phyloP scores from a whole-genome alignment of 2,888 invertebrate genomes.

The Perithous albicinctus region DNA sequence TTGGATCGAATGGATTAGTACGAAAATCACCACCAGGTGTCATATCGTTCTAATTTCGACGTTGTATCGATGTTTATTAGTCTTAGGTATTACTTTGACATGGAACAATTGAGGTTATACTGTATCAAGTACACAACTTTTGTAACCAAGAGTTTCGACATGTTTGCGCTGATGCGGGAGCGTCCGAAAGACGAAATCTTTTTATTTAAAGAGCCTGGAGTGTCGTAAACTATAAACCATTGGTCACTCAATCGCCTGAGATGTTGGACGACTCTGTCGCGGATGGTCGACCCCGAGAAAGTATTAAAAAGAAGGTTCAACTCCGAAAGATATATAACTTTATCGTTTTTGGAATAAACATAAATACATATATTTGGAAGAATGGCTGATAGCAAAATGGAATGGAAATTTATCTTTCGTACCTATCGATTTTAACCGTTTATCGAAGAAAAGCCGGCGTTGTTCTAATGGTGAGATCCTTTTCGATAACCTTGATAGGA shows the following conservation, averaged over 20 bases:
- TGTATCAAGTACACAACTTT: no score
- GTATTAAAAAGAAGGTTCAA: constrained; percentile 27
- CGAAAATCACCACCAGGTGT: no score
- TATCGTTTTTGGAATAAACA: constrained; percentile 38
- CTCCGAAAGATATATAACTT: constrained; percentile 25
- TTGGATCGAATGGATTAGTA: no score
- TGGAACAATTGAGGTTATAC: no score
- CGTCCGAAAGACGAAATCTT: no score
- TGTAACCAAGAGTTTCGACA: no score
- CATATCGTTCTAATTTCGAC: no score
- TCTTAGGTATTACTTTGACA: no score
- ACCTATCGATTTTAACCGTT: constrained; percentile 3
- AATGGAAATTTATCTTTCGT: constrained; percentile 46
- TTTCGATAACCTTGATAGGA: no score
- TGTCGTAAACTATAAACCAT: constrained; percentile 55
- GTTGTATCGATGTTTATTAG: no score
- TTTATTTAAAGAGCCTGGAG: neutral
- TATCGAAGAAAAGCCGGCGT: constrained; percentile 3
- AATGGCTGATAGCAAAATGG: neutral
- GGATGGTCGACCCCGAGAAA: constrained; percentile 15
- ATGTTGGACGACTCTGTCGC: constrained; percentile 11
- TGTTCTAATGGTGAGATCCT: neutral
- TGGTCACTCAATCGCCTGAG: constrained; percentile 60
- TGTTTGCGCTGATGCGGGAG: no score
- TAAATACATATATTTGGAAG: constrained; percentile 15